phyloP scores from a whole-genome alignment of 2,113 vertebrate genomes.

The Microcebus griseorufus region DNA sequence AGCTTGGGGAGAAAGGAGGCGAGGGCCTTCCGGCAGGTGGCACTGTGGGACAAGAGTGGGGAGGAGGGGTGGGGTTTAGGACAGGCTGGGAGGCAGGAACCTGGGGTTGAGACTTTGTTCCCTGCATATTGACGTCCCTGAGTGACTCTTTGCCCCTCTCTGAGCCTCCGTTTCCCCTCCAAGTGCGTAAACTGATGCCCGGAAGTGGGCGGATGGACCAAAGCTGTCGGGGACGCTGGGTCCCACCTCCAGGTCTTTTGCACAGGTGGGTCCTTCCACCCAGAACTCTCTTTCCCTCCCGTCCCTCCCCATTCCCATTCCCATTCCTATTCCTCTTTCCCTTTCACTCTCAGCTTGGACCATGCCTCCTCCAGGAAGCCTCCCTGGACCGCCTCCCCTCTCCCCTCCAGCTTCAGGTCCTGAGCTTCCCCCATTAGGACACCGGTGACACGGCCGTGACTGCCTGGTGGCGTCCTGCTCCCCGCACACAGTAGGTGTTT shows the following conservation, averaged over 20 bases:
- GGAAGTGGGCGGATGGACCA: background rate
- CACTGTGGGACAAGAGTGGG: background rate
- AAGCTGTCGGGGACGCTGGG: background rate
- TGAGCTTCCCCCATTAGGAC: too few relatives aligned
- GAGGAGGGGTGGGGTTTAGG: background rate
- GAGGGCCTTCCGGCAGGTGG: background rate
- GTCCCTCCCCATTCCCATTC: background rate
- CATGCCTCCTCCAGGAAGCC: background rate
- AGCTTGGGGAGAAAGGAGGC: background rate
- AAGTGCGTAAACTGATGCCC: background rate
- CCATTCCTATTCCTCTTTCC: too few relatives aligned
- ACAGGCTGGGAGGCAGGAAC: background rate
- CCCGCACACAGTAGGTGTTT: background rate
- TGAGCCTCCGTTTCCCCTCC: background rate
- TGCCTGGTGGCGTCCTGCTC: background rate
- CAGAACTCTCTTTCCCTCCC: background rate
- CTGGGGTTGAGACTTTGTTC: background rate
- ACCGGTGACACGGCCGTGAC: accelerated
- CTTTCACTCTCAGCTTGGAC: background rate
- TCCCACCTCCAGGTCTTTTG: background rate
- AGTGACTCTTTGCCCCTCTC: background rate
- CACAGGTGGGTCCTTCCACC: background rate
- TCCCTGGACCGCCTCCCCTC: background rate
- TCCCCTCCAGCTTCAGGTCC: background rate
- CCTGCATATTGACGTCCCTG: background rate